Base-by-base conservation (phyloP, 2,888 invertebrate genomes). In the Aleiodes testaceus region DNA sequence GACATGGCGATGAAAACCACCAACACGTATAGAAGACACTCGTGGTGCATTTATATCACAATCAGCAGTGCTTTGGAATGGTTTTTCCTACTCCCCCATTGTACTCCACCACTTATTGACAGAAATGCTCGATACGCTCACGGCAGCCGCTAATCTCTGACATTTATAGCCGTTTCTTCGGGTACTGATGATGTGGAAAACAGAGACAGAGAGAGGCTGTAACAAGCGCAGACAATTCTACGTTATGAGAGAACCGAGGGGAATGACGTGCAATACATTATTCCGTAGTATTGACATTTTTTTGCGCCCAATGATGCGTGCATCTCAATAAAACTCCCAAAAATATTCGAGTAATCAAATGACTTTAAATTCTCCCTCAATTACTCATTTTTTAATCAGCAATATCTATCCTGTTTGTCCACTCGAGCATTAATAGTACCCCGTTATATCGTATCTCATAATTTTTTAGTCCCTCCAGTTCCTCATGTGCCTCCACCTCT, bases 51-150 rank as follows among this genome's bases (percentile, higher is more conserved):
- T 84, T 83, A 82, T 84, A 83, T 84, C 83, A 83, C 83, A 84
- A 85, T 84, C 85, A 85, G 84, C 82, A 80, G 85, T n/a, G n/a
- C 82, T 85, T 84, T 85, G 82, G 81, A 82, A 83, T 83, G 81
- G 81, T 74, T 80, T 61, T 36, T 36, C 36, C 36, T 36, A 7
- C 36, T 11, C 36, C 11, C 80, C 79, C 78, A 82, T 82, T 82
- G 81, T 82, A 74, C 74, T 36, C 77, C 73, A 77, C 75, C 78
- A 80, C 81, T 84, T 85, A 85, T 86, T 83, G 86, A 84, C 85
- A 85, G 84, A 85, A 82, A 75, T 80, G 82, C 82, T 85, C 83
- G 84, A 86, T 84, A 84, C 78, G 78, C 79, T 81, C 79, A 79
- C 53, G 53, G 53, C 53, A 53, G 79, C 79, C 80, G 81, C 80